Conservation (phyloP, 2,888 invertebrate genomes). For the Drosophila ustulata region DNA sequence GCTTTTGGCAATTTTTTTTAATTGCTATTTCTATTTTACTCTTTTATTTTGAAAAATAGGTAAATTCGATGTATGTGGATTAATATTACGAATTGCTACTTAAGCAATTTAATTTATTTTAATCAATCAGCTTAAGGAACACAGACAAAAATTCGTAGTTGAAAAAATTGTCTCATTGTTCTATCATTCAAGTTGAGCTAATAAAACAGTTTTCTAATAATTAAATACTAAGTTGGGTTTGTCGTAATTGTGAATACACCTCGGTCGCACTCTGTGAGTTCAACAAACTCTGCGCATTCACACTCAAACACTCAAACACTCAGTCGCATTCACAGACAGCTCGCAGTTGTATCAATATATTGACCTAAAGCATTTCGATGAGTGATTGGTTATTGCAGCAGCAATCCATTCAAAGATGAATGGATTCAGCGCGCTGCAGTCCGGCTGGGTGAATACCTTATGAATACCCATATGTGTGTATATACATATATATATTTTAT, state of each 20-base stretch:
- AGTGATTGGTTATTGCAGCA: conserved; percentile 54
- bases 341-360: conserved; percentile 24
- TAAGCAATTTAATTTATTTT: too few relatives aligned
- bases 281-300: neutral
- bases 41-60: too few relatives aligned
- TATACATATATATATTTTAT: conserved; percentile 42
- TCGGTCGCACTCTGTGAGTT: neutral
- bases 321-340: neutral
- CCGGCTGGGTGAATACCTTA: conserved; percentile 11
- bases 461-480: neutral
- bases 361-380: conserved; percentile 45
- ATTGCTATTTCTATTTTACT: too few relatives aligned
- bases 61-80: too few relatives aligned
- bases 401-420: conserved; percentile 36
- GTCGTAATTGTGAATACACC: neutral
- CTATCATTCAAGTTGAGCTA: too few relatives aligned
- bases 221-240: neutral
- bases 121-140: too few relatives aligned
- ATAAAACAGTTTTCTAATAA: too few relatives aligned
- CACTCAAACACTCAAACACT: neutral
- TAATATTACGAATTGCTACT: too few relatives aligned
- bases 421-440: conserved; percentile 15
- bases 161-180: too few relatives aligned
- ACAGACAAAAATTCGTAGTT: too few relatives aligned
- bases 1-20: too few relatives aligned